Evolutionary conservation across 2,797 vertebrate species (phyloP), one percentile per base, ranked within the genome.

Genomic region (Alcedo quadribrachys): DNA sequence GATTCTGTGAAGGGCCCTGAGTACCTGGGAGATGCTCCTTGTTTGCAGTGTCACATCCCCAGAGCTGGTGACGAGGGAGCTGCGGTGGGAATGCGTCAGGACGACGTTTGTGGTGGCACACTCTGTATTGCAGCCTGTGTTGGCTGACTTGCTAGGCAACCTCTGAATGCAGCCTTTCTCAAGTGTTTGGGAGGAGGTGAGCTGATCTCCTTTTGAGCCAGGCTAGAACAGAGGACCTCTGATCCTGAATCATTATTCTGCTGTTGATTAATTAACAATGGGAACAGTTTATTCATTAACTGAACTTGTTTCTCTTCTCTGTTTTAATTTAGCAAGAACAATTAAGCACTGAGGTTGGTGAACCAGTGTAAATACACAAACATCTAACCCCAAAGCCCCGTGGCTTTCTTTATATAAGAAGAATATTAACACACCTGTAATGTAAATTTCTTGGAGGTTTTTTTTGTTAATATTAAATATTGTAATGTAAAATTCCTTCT

Each of bases 71-170:
- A 94, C 86, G 92, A 85, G 81, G 60, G 84, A 93, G 60, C 45
- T 11, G 46, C 76, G 83, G 66, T 35, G 46, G 66, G 91, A 96
- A 60, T 93, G 91, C 86, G 91, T 96, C 93, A 96, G 70, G 90
- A 89, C 12, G 11, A 95, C 37, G 88, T 94, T 50, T 80, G 88
- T 96, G 92, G 93, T 88, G 82, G 93, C 12, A 66, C 81, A 70
- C 45, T 83, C 60, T 87, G 84, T 85, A 60, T 89, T 5, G 6
- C 78, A 92, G 92, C 84, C 62, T 89, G 82, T 0, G 5, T 81
- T 95, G 86, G 90, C 81, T 93, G 65, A 48, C 93, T 91, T 87
- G 92, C 94, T 92, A 93, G 92, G 95, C 92, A 96, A 93, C 95
- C 73, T 75, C 88, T 92, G 90, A 96, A 96, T 91, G 73, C 71